A percentile compares a stretch with the other conserved stretches of the same genome.
Evolutionary conservation across 2,797 vertebrate genomes (phyloP).

Genomic region (Smutsia temminckii): DNA sequence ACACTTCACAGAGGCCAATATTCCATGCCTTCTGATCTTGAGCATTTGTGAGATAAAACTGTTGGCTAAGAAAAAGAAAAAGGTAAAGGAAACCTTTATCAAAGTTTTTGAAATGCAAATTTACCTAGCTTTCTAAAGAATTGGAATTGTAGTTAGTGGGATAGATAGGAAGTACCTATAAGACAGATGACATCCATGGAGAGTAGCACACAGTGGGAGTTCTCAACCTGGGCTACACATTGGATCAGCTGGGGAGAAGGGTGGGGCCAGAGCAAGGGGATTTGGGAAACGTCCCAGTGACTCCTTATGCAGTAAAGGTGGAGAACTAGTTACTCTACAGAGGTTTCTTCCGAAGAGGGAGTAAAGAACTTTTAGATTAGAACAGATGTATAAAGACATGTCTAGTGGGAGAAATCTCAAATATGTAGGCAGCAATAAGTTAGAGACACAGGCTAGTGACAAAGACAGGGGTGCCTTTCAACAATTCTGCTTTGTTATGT

Average conservation of each 20-base stretch:
- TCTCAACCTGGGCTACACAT: neutral
- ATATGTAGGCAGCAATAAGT: neutral
- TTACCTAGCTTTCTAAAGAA: neutral
- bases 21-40: neutral
- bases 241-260: neutral
- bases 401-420: neutral
- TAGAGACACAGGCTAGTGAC: neutral
- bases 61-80: neutral
- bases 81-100: neutral
- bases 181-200: neutral
- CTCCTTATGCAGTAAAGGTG: neutral
- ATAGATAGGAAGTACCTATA: neutral
- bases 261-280: neutral
- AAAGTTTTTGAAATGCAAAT: slow-evolving; percentile 10
- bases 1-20: neutral
- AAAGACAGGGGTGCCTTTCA: neutral
- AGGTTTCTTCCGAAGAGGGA: neutral
- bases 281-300: neutral
- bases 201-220: neutral
- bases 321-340: neutral
- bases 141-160: neutral
- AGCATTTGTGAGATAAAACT: neutral
- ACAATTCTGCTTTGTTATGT: neutral
- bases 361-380: neutral
- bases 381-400: neutral